Conservation (phyloP, 2,888 invertebrate genomes). For the Hydrotaea diabolus region DNA sequence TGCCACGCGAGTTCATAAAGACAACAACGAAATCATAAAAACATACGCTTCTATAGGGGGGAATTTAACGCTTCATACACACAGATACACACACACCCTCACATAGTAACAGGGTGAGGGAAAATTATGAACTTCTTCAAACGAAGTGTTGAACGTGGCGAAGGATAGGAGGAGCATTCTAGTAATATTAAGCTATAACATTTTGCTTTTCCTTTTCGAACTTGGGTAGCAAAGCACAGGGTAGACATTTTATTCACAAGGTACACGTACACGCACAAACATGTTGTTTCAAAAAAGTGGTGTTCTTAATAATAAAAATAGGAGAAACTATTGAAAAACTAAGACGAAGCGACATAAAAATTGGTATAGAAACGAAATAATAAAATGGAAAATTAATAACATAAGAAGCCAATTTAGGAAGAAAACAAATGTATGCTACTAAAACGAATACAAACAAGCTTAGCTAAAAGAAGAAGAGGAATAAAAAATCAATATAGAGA, state of each 20-base stretch:
- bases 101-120: background rate
- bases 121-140: constrained; percentile 26
- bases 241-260: background rate
- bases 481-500: constrained; percentile 31
- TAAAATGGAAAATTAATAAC: constrained; percentile 6
- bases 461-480: constrained; percentile 66
- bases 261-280: background rate
- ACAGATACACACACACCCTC: background rate
- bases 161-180: background rate
- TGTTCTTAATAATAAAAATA: constrained; percentile 18
- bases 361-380: constrained; percentile 41
- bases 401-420: constrained; percentile 55
- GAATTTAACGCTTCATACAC: constrained; percentile 13
- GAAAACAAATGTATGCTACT: constrained; percentile 58
- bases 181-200: constrained; percentile 15
- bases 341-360: constrained; percentile 57
- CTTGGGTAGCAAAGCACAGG: background rate
- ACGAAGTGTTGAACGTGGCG: constrained; percentile 15
- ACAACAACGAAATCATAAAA: constrained; percentile 36
- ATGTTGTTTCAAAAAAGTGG: background rate
- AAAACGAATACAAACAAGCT: constrained; percentile 61
- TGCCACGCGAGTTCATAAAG: constrained; percentile 62
- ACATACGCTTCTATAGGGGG: constrained; percentile 21
- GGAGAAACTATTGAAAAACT: constrained; percentile 34
- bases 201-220: background rate